Percentiles rank a stretch among this genome's conserved stretches.
These are phyloP conservation scores for Napeogenes inachia DNA, from an alignment of 2,888 invertebrate species.

Conservation along the genomic window DNA sequence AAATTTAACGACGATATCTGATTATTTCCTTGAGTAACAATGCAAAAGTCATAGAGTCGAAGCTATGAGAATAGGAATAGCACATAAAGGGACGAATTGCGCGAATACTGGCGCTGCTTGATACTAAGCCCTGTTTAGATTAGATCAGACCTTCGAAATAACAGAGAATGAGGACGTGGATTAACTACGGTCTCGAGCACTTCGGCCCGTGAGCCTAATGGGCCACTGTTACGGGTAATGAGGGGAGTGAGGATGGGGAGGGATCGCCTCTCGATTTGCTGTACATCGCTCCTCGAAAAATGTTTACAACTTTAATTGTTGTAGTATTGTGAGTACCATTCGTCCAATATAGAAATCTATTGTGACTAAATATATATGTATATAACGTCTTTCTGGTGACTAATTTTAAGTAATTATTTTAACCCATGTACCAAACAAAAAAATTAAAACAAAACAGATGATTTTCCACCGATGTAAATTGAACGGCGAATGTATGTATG, in stretches of 20 bases:
- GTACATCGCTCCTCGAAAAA: slow-evolving; percentile 42
- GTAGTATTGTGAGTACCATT: slow-evolving; percentile 11
- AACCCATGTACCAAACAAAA: not conserved
- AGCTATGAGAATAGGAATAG: slow-evolving; percentile 62
- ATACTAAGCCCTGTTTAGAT: slow-evolving; percentile 77
- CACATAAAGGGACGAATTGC: slow-evolving; percentile 74
- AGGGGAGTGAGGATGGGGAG: slow-evolving; percentile 59
- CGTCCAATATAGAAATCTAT: not conserved
- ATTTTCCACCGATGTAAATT: slow-evolving; percentile 5
- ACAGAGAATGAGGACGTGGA: slow-evolving; percentile 78
- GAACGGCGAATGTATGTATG: slow-evolving; percentile 6
- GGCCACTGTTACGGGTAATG: slow-evolving; percentile 73
- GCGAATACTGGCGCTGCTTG: slow-evolving; percentile 73
- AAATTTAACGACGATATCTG: slow-evolving; percentile 52
- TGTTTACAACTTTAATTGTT: slow-evolving; percentile 36
- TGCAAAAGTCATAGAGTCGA: slow-evolving; percentile 61
- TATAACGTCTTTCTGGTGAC: not conserved
- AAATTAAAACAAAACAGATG: not conserved
- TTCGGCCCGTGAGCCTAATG: slow-evolving; percentile 75
- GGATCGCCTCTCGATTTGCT: slow-evolving; percentile 44
- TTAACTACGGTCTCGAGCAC: slow-evolving; percentile 77
- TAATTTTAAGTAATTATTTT: not conserved
- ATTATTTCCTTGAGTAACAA: slow-evolving; percentile 64
- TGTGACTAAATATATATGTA: not conserved
- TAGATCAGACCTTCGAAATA: slow-evolving; percentile 78